These are phyloP conservation scores for Garrulus glandarius DNA, from an alignment of 2,797 vertebrate genomes.

Conservation along the genomic window DNA sequence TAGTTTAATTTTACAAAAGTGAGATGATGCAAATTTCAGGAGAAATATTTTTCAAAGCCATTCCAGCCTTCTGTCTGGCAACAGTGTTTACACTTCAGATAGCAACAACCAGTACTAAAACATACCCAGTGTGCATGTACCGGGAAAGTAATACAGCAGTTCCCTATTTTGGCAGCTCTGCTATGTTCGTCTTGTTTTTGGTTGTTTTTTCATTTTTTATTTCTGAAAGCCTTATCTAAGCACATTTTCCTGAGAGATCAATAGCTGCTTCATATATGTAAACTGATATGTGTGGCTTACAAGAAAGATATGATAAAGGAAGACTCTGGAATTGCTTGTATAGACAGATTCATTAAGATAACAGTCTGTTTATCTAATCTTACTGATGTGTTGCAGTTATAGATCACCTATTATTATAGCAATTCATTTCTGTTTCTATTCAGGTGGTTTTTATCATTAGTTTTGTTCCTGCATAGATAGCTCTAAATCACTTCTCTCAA, in stretches of 20 bases:
- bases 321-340: neutral
- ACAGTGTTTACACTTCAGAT: neutral
- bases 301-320: neutral
- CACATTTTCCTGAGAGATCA: conserved; percentile 12
- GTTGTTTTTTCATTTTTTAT: neutral
- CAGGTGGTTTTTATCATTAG: neutral
- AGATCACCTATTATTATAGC: neutral
- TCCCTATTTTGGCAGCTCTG: neutral
- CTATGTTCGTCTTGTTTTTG: neutral
- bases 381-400: conserved; percentile 3
- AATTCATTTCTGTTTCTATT: conserved; percentile 28
- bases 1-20: neutral
- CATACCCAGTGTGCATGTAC: neutral
- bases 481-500: neutral
- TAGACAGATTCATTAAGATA: conserved; percentile 37
- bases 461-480: neutral
- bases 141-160: neutral
- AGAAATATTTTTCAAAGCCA: neutral
- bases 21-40: neutral
- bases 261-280: conserved; percentile 16
- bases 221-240: neutral
- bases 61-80: neutral
- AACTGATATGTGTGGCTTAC: conserved; percentile 3
- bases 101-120: neutral
- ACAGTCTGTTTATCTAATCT: conserved; percentile 13